Evolutionary conservation across 2,888 invertebrate genomes (phyloP), one percentile per base, ranked within the genome.

Genomic region (Drosophila atroscutellata): DNA sequence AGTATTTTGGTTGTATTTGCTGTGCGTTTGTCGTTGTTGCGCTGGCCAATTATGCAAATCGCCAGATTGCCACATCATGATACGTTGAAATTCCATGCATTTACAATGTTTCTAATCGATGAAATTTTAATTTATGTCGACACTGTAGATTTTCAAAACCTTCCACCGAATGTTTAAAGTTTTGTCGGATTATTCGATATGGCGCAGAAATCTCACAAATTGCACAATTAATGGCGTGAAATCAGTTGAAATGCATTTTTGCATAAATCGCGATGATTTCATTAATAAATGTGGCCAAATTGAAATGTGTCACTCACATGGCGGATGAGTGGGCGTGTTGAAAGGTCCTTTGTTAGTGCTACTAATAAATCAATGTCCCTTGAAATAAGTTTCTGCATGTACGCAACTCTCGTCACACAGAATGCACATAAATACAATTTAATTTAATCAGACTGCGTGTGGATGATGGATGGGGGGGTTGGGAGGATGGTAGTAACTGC

Each of bases 71-170:
- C 75, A 68, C 79, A 79, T 49, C 60, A 52, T 75, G 89, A 91
- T 89, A 90, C 76, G 71, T 71, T 67, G 69, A 88, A 91, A 91
- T 91, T 91, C 91, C 84, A 91, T 91, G 91, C 91, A 91, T 91
- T 92, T 90, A 87, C 86, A 92, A 92, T 92, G n/a, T 91, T 91
- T 91, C 91, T 92, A 91, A 91, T 91, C 92, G 92, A 92, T 91
- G 89, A 83, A 90, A 91, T 87, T 92, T 90, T 89, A 92, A 92
- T 91, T 91, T 91, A 89, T 90, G 87, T 89, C 78, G 82, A 78
- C 71, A 68, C 68, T 32, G 24, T 28, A 59, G 55, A 49, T 66
- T 66, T 66, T 36, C 34, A 30, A 37, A 26, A 39, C 51, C 34
- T 42, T 52, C 30, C 37, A 24, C 13, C 34, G 47, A 58, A 79